Base-by-base conservation (phyloP, 1,140 invertebrate species). In the Lepidostoma basale region DNA sequence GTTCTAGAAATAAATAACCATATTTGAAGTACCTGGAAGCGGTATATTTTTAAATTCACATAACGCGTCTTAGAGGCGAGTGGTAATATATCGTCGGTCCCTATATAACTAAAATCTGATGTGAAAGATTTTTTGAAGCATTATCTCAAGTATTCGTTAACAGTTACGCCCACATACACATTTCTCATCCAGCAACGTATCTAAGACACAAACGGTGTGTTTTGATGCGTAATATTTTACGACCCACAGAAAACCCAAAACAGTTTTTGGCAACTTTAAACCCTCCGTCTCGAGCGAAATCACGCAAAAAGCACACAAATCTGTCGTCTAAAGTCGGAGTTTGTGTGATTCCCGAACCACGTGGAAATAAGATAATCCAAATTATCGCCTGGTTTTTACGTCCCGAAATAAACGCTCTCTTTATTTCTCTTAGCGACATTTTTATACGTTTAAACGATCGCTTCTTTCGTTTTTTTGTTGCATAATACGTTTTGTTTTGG, bases 301-400 rank as follows among this genome's bases (percentile, higher is more conserved):
- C 56, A 59, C 56, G 56, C 56, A 59, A 59, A 42, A 59, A 22
- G 18, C 25, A 59, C 56, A 59, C 56, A 59, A 59, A 59, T 59
- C 56, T 59, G 56, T 59, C 56, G 23, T 10, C 12, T 59, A 28
- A 59, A 42, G 33, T 23, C 39, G 25, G 42, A 59, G 39, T 54
- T 54, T 54, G 56, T 59, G 28, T 56, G 52, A 20, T 22, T 40
- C 42, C 25, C n/a, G 33, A 56, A 22, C n/a, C 39, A 40, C 39
- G 39, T 42, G 56, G 23, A 10, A 23, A 10, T 26, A 9, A 30
- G 16, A 36, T 56, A 56, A 23, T 42, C 39, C 39, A 59, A 59
- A 59, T 42, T 59, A 59, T 23, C 23, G 23, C 56, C 36, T 36
- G 12, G 28, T n/a, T 59, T 59, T 59, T 33, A 5, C 20, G 25